Percentiles rank a stretch among this genome's conserved stretches.
These are phyloP conservation scores for Caenorhabditis angaria DNA, from an alignment of 2,888 invertebrate species.

Conservation along the genomic window DNA sequence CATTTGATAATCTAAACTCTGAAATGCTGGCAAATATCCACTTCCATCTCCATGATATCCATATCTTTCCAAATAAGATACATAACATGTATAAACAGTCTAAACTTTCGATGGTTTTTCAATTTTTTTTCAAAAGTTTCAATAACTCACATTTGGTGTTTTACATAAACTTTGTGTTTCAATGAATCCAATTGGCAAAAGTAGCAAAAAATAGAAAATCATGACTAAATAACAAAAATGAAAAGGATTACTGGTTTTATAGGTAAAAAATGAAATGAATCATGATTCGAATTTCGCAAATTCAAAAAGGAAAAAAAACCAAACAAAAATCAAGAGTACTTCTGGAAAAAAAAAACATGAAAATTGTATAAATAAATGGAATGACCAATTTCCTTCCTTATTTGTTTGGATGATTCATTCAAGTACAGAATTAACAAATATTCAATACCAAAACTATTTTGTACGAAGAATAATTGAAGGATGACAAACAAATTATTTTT, in stretches of 20 bases:
- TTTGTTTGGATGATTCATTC: neutral
- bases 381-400: neutral
- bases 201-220: neutral
- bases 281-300: neutral
- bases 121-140: neutral
- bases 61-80: slow-evolving; percentile 36
- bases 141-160: neutral
- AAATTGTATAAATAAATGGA: neutral
- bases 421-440: neutral
- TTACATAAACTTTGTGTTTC: neutral
- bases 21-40: slow-evolving; percentile 19
- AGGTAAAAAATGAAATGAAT: too few relatives aligned
- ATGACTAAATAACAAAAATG: neutral
- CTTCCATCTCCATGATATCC: slow-evolving; percentile 24
- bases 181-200: neutral
- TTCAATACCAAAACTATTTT: neutral
- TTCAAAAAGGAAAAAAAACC: neutral
- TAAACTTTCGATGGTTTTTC: neutral
- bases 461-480: neutral
- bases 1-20: slow-evolving; percentile 27
- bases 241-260: neutral
- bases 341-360: neutral
- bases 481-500: neutral
- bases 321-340: too few relatives aligned
- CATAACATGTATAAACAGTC: slow-evolving; percentile 31